Conservation (phyloP, 2,113 vertebrate species). For the Urocolius indicus region DNA sequence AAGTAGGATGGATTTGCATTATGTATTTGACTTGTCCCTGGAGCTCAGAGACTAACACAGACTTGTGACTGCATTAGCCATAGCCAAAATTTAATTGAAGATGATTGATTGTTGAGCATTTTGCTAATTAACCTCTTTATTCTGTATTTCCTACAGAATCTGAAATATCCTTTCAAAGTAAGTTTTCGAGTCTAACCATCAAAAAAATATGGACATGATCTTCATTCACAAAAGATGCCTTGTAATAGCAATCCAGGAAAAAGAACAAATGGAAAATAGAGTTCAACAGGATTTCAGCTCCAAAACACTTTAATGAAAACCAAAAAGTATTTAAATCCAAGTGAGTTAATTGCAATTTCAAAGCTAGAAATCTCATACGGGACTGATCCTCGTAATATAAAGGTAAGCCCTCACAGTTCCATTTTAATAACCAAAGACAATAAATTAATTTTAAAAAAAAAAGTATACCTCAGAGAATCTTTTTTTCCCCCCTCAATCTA, state of each 20-base stretch:
- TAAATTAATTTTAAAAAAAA: neutral
- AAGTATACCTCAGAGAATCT: neutral
- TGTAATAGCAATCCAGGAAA: neutral
- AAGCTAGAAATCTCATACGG: neutral
- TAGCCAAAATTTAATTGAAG: constrained; percentile 52
- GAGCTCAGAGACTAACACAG: constrained; percentile 39
- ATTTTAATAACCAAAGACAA: neutral
- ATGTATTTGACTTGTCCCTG: constrained; percentile 58
- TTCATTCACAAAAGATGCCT: neutral
- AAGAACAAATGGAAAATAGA: neutral
- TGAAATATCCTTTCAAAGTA: constrained; percentile 16
- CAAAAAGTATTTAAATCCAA: neutral
- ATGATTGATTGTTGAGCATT: constrained; percentile 50
- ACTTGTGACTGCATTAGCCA: constrained; percentile 40
- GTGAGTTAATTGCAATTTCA: neutral
- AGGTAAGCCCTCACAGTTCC: neutral
- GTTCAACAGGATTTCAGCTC: neutral
- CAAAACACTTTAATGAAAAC: neutral
- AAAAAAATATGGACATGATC: neutral
- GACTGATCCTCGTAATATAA: neutral
- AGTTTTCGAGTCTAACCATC: neutral
- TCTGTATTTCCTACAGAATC: constrained; percentile 11
- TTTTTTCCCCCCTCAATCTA: neutral
- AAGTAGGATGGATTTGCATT: constrained; percentile 64
- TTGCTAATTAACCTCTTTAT: constrained; percentile 47